Conservation (phyloP, 2,797 vertebrate genomes). For the Anguilla anguilla region DNA sequence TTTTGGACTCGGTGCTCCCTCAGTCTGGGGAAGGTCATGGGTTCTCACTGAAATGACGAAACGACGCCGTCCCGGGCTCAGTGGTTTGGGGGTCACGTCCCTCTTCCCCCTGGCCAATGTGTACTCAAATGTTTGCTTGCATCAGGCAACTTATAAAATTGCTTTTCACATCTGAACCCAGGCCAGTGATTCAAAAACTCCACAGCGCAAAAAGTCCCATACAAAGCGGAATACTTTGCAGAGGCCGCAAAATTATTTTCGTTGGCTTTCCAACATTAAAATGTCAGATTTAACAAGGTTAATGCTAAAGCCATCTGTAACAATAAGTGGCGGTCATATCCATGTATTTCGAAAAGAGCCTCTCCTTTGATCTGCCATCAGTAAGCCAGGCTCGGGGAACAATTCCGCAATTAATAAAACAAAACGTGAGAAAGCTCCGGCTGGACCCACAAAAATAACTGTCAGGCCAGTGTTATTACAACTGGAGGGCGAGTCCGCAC, state of each 20-base stretch:
- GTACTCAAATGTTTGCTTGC: slow-evolving; percentile 28
- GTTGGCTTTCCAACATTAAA: slow-evolving; percentile 67
- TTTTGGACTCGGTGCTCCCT: slow-evolving; percentile 19
- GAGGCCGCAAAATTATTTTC: slow-evolving; percentile 66
- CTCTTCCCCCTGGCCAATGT: neutral
- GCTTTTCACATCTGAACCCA: slow-evolving; percentile 45
- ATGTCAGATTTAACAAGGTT: slow-evolving; percentile 71
- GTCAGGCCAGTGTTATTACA: slow-evolving; percentile 48
- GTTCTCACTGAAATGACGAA: neutral
- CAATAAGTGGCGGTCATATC: slow-evolving; percentile 54
- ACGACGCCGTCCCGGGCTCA: neutral
- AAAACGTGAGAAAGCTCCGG: slow-evolving; percentile 39
- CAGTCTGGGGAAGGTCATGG: neutral
- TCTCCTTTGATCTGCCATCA: slow-evolving; percentile 45
- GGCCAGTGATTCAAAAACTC: slow-evolving; percentile 42
- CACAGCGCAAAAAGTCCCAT: slow-evolving; percentile 43
- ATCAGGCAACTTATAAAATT: slow-evolving; percentile 39
- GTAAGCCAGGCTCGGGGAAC: slow-evolving; percentile 32
- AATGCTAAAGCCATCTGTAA: slow-evolving; percentile 69
- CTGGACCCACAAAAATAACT: slow-evolving; percentile 32
- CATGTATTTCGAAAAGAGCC: slow-evolving; percentile 50
- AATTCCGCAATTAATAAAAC: slow-evolving; percentile 54
- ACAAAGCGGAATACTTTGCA: slow-evolving; percentile 67
- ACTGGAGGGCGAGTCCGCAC: slow-evolving; percentile 41
- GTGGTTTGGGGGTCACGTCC: neutral